These are phyloP conservation scores for Pogonomyrmex barbatus DNA, from an alignment of 1,140 invertebrate genomes.

Conservation along the genomic window DNA sequence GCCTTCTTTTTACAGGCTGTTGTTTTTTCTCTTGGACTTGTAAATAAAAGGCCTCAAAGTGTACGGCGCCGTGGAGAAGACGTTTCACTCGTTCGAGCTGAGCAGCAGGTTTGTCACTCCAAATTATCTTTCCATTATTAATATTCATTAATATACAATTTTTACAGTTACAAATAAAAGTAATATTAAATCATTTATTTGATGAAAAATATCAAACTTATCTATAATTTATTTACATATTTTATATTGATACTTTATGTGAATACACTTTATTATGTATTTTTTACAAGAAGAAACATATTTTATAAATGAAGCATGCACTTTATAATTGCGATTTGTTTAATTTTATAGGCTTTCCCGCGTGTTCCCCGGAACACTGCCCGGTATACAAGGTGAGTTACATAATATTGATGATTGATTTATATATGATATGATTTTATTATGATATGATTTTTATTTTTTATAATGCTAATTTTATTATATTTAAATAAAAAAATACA, in stretches of 20 bases:
- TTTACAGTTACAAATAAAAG: neutral
- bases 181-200: neutral
- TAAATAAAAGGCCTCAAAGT: conserved; percentile 86
- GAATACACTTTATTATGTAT: neutral
- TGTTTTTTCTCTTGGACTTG: conserved; percentile 80
- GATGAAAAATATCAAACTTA: neutral
- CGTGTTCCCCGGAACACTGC: conserved; percentile 86
- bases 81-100: conserved; percentile 86
- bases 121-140: conserved; percentile 23
- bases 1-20: conserved; percentile 83
- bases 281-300: neutral
- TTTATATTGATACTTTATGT: neutral
- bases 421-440: too few species aligned
- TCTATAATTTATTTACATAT: neutral
- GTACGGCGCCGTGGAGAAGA: conserved; percentile 86
- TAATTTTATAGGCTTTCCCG: conserved; percentile 84
- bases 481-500: neutral
- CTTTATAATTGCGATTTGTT: neutral
- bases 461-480: neutral
- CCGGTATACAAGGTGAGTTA: conserved; percentile 86
- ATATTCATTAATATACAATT: neutral
- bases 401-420: conserved; percentile 23
- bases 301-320: neutral
- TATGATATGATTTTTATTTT: conserved; percentile 4
- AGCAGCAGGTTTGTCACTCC: conserved; percentile 80